Conservation (phyloP, 2,113 vertebrate species). For the Microtus oregoni region DNA sequence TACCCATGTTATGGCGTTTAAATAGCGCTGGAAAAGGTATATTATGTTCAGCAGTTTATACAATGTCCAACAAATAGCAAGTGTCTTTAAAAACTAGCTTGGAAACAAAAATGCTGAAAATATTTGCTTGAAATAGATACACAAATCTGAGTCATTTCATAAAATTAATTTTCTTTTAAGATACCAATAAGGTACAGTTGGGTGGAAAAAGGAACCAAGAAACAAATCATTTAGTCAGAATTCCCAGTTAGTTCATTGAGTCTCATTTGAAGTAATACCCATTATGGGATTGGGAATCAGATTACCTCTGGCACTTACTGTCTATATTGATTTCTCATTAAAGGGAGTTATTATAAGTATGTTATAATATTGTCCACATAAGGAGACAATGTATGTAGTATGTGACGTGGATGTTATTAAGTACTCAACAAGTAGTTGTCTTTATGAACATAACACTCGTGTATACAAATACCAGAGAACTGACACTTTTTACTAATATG, state of each 20-base stretch:
- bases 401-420: background rate
- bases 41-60: slow-evolving; percentile 1
- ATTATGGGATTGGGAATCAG: background rate
- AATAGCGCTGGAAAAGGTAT: background rate
- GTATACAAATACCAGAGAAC: background rate
- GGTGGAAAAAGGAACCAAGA: slow-evolving; percentile 12
- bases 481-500: background rate
- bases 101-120: background rate
- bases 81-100: background rate
- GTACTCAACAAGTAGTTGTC: background rate
- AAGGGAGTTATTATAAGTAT: slow-evolving; percentile 4
- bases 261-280: background rate
- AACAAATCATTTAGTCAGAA: slow-evolving; percentile 37
- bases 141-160: slow-evolving; percentile 44
- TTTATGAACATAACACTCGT: background rate
- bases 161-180: slow-evolving; percentile 13
- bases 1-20: background rate
- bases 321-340: slow-evolving; percentile 6
- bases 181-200: background rate
- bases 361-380: background rate
- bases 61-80: slow-evolving; percentile 1
- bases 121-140: background rate
- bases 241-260: slow-evolving; percentile 39
- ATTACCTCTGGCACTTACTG: background rate
- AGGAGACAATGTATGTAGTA: background rate